Conservation (phyloP, 2,888 invertebrate genomes). For the Metellina segmentata region DNA sequence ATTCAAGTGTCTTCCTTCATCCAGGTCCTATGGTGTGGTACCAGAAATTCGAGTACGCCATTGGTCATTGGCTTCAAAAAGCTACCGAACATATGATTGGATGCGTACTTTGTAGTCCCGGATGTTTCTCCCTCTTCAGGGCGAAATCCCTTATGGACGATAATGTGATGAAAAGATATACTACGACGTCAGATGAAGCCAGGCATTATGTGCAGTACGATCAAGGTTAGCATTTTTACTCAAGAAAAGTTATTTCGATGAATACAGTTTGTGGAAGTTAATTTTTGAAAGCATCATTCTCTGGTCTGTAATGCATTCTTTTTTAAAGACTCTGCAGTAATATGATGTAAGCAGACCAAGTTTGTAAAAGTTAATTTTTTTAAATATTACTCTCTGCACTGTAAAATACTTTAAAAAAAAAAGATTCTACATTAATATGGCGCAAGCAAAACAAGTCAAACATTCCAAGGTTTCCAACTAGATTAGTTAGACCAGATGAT, state of each 20-base stretch:
- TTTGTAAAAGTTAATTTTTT: too few species aligned
- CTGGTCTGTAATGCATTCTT: too few species aligned
- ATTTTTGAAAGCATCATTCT: too few species aligned
- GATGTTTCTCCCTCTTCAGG: slow-evolving; percentile 94
- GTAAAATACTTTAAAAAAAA: too few species aligned
- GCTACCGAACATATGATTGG: slow-evolving; percentile 94
- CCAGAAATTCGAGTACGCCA: slow-evolving; percentile 93
- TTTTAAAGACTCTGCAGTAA: too few species aligned
- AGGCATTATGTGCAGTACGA: slow-evolving; percentile 83
- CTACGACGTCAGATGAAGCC: slow-evolving; percentile 85
- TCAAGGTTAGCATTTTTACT: slow-evolving; percentile 80
- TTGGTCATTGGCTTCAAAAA: slow-evolving; percentile 96
- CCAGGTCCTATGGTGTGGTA: slow-evolving; percentile 91
- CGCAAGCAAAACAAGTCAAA: too few species aligned
- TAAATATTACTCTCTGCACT: too few species aligned
- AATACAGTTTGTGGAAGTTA: not conserved
- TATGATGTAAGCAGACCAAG: too few species aligned
- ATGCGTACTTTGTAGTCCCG: slow-evolving; percentile 94
- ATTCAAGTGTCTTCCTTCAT: not conserved
- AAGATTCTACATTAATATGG: too few species aligned
- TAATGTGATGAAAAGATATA: slow-evolving; percentile 93
- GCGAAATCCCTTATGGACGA: slow-evolving; percentile 94
- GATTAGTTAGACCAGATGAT: too few species aligned
- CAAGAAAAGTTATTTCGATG: too few species aligned
- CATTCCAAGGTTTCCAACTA: too few species aligned